Evolutionary conservation across 2,113 vertebrate genomes (phyloP).

Genomic region (Cyprinodon brontotheroides): DNA sequence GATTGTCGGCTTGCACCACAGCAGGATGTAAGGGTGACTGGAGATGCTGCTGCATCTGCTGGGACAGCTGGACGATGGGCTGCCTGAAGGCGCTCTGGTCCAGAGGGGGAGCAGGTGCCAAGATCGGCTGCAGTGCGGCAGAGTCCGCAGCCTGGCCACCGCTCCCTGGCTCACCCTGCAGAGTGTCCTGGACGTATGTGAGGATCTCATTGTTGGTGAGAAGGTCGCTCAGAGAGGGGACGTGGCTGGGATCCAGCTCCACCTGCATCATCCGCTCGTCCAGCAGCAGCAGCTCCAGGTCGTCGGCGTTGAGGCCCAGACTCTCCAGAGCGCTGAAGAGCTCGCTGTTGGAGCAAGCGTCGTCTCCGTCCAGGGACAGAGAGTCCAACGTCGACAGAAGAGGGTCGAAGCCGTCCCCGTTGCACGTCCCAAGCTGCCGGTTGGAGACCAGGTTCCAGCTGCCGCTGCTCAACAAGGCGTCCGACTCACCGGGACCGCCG

Average conservation of each 20-base stretch:
- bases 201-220: constrained; percentile 76
- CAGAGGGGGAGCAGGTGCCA: neutral
- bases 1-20: neutral
- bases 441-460: constrained; percentile 12
- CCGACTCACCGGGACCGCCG: neutral
- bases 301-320: constrained; percentile 78
- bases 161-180: constrained; percentile 8
- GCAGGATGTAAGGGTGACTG: neutral
- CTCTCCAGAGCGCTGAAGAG: constrained; percentile 79
- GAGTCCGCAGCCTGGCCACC: constrained; percentile 2
- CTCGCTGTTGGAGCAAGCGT: constrained; percentile 79
- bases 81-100: constrained; percentile 28
- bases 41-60: constrained; percentile 65
- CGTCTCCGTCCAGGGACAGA: constrained; percentile 64
- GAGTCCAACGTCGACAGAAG: constrained; percentile 79
- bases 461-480: constrained; percentile 37
- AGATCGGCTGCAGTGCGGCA: neutral
- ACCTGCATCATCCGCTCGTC: constrained; percentile 83
- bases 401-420: constrained; percentile 59
- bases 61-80: constrained; percentile 56
- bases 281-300: constrained; percentile 82
- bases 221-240: constrained; percentile 55
- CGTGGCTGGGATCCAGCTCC: constrained; percentile 62
- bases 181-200: constrained; percentile 70
- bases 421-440: constrained; percentile 18